Conservation (phyloP, 2,888 invertebrate genomes). For the Acrocera orbiculus region DNA sequence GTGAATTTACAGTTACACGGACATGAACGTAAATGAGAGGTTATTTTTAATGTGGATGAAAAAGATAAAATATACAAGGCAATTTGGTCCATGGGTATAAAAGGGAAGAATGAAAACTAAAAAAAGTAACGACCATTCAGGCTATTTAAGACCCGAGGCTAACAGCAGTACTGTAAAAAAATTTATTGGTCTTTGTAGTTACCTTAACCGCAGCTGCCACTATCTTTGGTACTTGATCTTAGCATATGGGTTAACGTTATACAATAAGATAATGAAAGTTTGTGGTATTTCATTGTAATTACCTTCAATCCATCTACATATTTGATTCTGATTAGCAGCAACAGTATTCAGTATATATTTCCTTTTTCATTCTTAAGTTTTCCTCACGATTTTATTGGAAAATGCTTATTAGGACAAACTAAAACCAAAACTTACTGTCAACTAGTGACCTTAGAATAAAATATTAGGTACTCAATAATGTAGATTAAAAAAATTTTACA, state of each 20-base stretch:
- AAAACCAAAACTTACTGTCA: too few species aligned
- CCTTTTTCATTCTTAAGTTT: too few species aligned
- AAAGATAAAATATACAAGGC: constrained; percentile 7
- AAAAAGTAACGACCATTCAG: constrained; percentile 4
- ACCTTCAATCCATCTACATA: constrained; percentile 2
- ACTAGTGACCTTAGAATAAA: too few species aligned
- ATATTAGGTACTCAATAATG: too few species aligned
- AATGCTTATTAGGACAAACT: too few species aligned
- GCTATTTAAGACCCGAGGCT: constrained; percentile 2
- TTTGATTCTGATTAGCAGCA: too few species aligned
- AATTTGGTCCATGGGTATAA: too few species aligned
- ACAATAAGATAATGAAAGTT: constrained; percentile 8
- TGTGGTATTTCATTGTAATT: constrained; percentile 7
- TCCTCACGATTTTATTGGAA: too few species aligned
- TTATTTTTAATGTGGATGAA: constrained; percentile 5
- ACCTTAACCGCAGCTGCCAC: constrained; percentile 8
- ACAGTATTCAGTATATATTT: too few species aligned
- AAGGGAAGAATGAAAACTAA: background rate
- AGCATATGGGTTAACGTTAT: constrained; percentile 4
- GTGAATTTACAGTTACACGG: constrained; percentile 5
- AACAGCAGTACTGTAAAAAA: constrained; percentile 3
- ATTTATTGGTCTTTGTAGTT: constrained; percentile 8
- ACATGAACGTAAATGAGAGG: constrained; percentile 3
- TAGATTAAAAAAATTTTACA: too few species aligned
- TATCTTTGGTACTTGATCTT: constrained; percentile 8